Evolutionary conservation across 2,797 vertebrate species (phyloP).

Genomic region (Pterois miles): DNA sequence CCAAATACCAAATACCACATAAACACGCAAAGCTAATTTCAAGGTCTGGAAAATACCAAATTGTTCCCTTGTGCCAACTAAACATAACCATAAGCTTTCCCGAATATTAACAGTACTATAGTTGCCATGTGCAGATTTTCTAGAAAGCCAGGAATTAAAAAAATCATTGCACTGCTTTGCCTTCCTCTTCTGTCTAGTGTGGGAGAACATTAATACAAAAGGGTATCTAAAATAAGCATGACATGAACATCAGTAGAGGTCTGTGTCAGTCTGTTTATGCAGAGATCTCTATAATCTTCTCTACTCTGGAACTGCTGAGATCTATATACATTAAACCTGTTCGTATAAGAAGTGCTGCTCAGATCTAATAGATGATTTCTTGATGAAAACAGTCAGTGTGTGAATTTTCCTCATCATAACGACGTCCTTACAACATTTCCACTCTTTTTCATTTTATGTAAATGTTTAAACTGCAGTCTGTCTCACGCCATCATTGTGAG

Average conservation of each 20-base stretch:
- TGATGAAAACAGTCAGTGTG: not conserved
- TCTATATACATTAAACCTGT: not conserved
- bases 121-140: not conserved
- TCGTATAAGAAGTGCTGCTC: not conserved
- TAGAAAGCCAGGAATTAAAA: not conserved
- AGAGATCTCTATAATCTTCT: not conserved
- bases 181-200: not conserved
- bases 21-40: not conserved
- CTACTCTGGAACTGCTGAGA: not conserved
- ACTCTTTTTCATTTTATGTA: slow-evolving; percentile 12
- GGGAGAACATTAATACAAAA: not conserved
- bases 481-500: slow-evolving; percentile 15
- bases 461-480: slow-evolving; percentile 37
- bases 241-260: not conserved
- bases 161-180: not conserved
- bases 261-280: not conserved
- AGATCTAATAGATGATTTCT: not conserved
- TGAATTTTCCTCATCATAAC: not conserved
- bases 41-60: not conserved
- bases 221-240: not conserved
- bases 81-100: not conserved
- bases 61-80: not conserved
- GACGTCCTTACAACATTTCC: not conserved
- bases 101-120: not conserved
- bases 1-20: no score